phyloP scores from a whole-genome alignment of 2,113 vertebrate species.

The Montifringilla adamsi region DNA sequence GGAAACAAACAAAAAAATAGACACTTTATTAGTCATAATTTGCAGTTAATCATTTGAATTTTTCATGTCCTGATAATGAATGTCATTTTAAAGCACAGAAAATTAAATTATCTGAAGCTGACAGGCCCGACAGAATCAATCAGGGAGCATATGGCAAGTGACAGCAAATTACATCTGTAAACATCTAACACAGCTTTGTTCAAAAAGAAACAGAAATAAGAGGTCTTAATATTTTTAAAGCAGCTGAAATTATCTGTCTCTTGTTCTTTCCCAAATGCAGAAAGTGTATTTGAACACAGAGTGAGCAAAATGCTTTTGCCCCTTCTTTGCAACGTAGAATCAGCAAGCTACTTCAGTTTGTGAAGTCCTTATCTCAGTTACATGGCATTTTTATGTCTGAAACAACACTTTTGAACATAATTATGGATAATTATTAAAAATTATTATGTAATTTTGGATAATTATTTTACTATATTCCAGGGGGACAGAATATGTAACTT shows the following conservation, averaged over 20 bases:
- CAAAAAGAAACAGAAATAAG: constrained; percentile 25
- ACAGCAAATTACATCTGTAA: constrained; percentile 71
- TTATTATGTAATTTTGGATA: neutral
- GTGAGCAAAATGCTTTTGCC: neutral
- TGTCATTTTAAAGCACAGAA: constrained; percentile 69
- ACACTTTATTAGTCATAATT: constrained; percentile 69
- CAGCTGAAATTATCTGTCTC: neutral
- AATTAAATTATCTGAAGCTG: constrained; percentile 72
- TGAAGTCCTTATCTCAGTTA: neutral
- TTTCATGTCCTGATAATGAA: constrained; percentile 68
- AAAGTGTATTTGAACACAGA: neutral
- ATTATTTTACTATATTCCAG: neutral
- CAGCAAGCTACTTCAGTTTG: neutral
- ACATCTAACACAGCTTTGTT: constrained; percentile 66
- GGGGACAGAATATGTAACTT: neutral
- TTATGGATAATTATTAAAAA: neutral
- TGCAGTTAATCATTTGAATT: constrained; percentile 66
- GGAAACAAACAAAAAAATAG: constrained; percentile 53
- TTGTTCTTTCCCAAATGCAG: neutral
- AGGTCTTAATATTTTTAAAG: neutral
- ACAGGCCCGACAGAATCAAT: constrained; percentile 72
- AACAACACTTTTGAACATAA: neutral
- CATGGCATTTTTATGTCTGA: neutral
- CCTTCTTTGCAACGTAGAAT: neutral
- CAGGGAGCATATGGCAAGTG: constrained; percentile 74